phyloP scores from a whole-genome alignment of 2,888 invertebrate species.

The Dione vanillae region DNA sequence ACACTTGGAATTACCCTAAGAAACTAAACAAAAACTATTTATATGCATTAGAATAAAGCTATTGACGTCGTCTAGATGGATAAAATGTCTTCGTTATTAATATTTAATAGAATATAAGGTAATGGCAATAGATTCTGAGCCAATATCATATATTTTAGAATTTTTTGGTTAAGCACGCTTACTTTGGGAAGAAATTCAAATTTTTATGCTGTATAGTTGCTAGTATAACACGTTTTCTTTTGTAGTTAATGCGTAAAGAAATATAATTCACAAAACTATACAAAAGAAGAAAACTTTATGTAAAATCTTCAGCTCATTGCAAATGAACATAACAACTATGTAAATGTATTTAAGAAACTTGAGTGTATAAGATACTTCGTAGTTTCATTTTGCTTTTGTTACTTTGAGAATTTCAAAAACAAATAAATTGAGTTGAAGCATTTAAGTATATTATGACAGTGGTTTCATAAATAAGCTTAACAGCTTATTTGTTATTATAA shows the following conservation, averaged over 20 bases:
- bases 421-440: background rate
- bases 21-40: too few species aligned
- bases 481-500: background rate
- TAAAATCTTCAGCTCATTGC: background rate
- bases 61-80: background rate
- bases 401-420: background rate
- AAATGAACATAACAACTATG: background rate
- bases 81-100: too few species aligned
- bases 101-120: too few species aligned
- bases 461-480: background rate
- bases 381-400: background rate
- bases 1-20: too few species aligned
- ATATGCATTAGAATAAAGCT: too few species aligned
- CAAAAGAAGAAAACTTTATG: slow-evolving; percentile 1
- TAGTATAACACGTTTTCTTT: too few species aligned
- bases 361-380: slow-evolving; percentile 6
- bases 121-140: too few species aligned
- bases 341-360: slow-evolving; percentile 6
- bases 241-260: background rate
- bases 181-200: too few species aligned
- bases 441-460: background rate
- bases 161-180: too few species aligned
- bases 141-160: too few species aligned
- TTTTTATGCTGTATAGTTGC: background rate
- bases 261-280: slow-evolving; percentile 8